Base-by-base conservation (phyloP, 2,888 invertebrate genomes). In the Pseudanteris insignis region DNA sequence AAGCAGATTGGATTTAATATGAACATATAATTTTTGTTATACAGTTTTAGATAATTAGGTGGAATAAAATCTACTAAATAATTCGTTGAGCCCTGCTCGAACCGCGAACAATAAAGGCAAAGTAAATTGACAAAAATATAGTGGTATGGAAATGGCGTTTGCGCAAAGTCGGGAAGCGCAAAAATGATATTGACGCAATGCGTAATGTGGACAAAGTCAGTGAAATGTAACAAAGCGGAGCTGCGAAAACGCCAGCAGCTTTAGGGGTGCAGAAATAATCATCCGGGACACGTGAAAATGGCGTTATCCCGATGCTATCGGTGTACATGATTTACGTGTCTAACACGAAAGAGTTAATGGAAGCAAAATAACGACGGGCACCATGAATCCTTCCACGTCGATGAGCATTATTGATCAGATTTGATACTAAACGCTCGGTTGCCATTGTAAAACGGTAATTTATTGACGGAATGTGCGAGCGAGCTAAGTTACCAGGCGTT, bases 261-360 rank as follows among this genome's bases (percentile, higher is more conserved):
- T 43, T 54, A 8, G 41, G 34, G 33, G 38, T 15, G 46, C 18
- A 30, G 40, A 54, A 61, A 66, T 65, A 63, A 61, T 60, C 46
- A 33, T 48, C 48, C 33, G 65, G 55, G 64, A 67, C 68, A 63
- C 63, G 67, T 69, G 70, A 68, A 70, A 70, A 67, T 67, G 60
- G 64, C 67, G 66, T 67, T 67, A 65, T 63, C 58, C 55, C 61
- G 64, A 66, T 65, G 64, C 68, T 70, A 72, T 70, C 70, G 54
- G 53, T 40, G 48, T 53, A 29, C 63, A 65, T 73, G 74, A 73
- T 73, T 72, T 71, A 73, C 69, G 67, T 61, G 44, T 46, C 48
- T 46, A 66, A 50, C 63, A 48, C 67, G 70, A 73, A 75, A 73
- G 74, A 74, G 73, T 75, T 74, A 72, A 75, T 73, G 72, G 73